A percentile compares a stretch with the other conserved stretches of the same genome.
Conservation (phyloP, 2,113 vertebrate genomes). For the Sinocyclocheilus anshuiensis region DNA sequence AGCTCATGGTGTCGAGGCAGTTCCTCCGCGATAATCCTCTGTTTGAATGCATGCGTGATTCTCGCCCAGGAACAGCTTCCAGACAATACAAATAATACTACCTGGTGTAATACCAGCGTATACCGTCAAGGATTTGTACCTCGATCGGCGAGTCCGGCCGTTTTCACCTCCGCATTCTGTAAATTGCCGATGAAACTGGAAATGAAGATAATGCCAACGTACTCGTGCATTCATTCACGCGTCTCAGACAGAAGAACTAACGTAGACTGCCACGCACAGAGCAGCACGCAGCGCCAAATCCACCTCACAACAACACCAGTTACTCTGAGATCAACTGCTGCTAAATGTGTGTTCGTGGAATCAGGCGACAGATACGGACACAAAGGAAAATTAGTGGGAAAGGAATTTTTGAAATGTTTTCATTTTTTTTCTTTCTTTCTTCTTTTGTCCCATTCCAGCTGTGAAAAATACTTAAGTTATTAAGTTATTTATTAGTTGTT, state of each 20-base stretch:
- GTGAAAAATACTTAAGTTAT: background rate
- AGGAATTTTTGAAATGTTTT: background rate
- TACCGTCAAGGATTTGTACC: constrained; percentile 47
- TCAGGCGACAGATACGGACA: background rate
- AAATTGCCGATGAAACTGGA: constrained; percentile 44
- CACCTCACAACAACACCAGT: constrained; percentile 19
- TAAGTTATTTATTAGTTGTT: too few species aligned
- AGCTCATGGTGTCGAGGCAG: constrained; percentile 67
- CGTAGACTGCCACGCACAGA: constrained; percentile 43
- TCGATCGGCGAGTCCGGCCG: constrained; percentile 40
- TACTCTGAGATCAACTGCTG: background rate
- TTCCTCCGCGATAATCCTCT: constrained; percentile 61
- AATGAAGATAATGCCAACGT: constrained; percentile 36
- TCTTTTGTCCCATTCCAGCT: background rate
- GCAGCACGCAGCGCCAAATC: constrained; percentile 12
- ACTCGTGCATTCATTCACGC: constrained; percentile 30
- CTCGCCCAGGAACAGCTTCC: background rate
- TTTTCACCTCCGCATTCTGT: constrained; percentile 60
- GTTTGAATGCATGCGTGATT: constrained; percentile 59
- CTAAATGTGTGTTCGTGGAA: background rate
- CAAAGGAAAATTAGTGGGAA: background rate
- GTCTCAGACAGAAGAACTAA: constrained; percentile 31
- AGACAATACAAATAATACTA: background rate
- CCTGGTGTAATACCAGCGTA: background rate
- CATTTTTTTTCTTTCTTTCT: background rate